Conservation (phyloP, 2,797 vertebrate species). For the Ataeniobius toweri region DNA sequence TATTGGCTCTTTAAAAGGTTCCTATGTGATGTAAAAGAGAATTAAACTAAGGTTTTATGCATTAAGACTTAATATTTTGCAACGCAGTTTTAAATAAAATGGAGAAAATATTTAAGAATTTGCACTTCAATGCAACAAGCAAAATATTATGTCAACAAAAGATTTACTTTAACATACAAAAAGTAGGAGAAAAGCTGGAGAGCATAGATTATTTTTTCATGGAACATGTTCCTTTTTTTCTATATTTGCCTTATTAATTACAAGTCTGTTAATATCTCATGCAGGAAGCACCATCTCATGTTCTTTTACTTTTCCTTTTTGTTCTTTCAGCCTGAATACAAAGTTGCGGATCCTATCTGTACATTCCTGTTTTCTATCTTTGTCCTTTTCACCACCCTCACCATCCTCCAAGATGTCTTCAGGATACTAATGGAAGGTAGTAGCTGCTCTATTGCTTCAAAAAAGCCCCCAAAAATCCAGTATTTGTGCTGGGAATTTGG, state of each 20-base stretch:
- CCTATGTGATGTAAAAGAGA: too few relatives aligned
- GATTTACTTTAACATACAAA: neutral
- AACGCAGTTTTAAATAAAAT: neutral
- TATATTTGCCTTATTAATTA: too few relatives aligned
- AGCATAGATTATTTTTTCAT: neutral
- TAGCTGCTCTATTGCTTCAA: too few relatives aligned
- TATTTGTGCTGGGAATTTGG: neutral
- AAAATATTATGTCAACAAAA: neutral
- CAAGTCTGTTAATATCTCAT: constrained; percentile 12
- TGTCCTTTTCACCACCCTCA: constrained; percentile 90
- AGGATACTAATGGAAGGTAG: constrained; percentile 95
- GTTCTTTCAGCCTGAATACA: constrained; percentile 90
- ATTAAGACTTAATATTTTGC: neutral
- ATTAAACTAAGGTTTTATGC: neutral
- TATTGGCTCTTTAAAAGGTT: neutral
- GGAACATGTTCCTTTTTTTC: constrained; percentile 31
- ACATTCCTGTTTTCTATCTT: constrained; percentile 96
- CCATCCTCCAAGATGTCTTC: constrained; percentile 93
- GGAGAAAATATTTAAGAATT: neutral
- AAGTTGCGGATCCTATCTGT: constrained; percentile 94
- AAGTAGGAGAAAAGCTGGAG: neutral
- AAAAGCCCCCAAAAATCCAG: too few relatives aligned
- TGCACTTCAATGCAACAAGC: neutral
- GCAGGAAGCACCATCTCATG: constrained; percentile 54
- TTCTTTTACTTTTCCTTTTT: constrained; percentile 14